Evolutionary conservation across 2,797 vertebrate genomes (phyloP).

Genomic region (Merluccius polli): DNA sequence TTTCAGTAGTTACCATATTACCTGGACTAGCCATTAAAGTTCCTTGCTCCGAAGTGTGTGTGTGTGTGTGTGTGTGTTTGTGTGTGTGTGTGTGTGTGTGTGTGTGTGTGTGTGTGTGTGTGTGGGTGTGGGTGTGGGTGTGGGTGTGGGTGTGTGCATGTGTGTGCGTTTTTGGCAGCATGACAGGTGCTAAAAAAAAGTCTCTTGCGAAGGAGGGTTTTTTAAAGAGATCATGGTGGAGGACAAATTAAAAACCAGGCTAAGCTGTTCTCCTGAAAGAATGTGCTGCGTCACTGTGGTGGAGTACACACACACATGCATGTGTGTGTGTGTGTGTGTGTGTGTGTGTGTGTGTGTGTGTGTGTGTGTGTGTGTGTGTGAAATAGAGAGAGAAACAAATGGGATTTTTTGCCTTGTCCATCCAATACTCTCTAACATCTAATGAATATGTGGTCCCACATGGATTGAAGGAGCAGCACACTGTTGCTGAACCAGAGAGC

Average conservation of each 20-base stretch:
- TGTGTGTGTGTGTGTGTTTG: too few relatives aligned
- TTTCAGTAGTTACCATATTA: too few relatives aligned
- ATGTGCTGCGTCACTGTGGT: slow-evolving; percentile 28
- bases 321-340: background rate
- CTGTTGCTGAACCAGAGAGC: background rate
- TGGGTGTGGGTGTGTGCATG: background rate
- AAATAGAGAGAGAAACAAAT: background rate
- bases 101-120: background rate
- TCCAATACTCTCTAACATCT: background rate
- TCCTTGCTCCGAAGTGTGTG: too few relatives aligned
- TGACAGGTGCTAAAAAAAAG: slow-evolving; percentile 15
- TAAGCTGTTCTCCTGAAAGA: slow-evolving; percentile 40
- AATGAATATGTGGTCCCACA: background rate
- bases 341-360: background rate
- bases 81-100: too few relatives aligned
- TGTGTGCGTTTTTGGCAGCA: background rate
- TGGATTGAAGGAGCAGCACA: background rate
- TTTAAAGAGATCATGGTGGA: slow-evolving; percentile 43
- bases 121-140: slow-evolving; percentile 10
- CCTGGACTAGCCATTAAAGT: too few relatives aligned
- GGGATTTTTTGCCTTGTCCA: background rate
- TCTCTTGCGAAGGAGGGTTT: slow-evolving; percentile 13
- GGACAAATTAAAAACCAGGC: slow-evolving; percentile 34
- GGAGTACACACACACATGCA: slow-evolving; percentile 9
- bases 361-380: slow-evolving; percentile 13